phyloP scores from a whole-genome alignment of 2,888 invertebrate species.

The Orchesellides sinensis region DNA sequence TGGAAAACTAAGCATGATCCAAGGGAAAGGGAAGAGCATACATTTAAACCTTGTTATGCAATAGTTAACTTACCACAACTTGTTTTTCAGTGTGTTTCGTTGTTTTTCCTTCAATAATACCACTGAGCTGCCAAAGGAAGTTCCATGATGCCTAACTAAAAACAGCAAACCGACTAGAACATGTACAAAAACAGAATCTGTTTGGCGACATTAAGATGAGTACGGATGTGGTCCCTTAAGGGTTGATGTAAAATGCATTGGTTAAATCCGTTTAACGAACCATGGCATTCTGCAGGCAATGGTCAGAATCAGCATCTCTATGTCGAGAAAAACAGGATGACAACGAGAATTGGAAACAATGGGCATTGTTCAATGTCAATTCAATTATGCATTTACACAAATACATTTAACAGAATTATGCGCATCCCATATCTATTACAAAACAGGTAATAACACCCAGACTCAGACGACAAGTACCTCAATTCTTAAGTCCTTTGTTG shows the following conservation, averaged over 20 bases:
- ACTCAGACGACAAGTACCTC: constrained; percentile 37
- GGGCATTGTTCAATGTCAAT: constrained; percentile 64
- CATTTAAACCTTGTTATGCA: constrained; percentile 24
- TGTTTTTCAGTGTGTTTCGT: not conserved
- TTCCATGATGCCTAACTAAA: not conserved
- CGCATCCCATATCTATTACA: constrained; percentile 2
- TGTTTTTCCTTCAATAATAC: not conserved
- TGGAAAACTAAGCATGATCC: not conserved
- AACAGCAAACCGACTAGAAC: constrained; percentile 15
- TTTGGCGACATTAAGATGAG: constrained; percentile 51
- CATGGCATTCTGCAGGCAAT: constrained; percentile 33
- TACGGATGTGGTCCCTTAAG: constrained; percentile 65
- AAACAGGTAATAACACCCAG: constrained; percentile 19
- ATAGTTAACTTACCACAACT: constrained; percentile 23
- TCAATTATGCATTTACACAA: constrained; percentile 51
- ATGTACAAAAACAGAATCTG: constrained; percentile 39
- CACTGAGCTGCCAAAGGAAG: not conserved
- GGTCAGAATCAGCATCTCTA: constrained; percentile 1
- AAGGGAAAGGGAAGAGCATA: not conserved
- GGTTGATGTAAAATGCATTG: constrained; percentile 48
- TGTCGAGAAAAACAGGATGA: constrained; percentile 40
- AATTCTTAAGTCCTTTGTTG: constrained; percentile 38
- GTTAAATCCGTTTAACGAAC: constrained; percentile 65
- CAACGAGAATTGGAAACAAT: constrained; percentile 56
- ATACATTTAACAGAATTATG: not conserved